Evolutionary conservation across 2,113 vertebrate species (phyloP), one percentile per base, ranked within the genome.

Genomic region (Pelodiscus sinensis): DNA sequence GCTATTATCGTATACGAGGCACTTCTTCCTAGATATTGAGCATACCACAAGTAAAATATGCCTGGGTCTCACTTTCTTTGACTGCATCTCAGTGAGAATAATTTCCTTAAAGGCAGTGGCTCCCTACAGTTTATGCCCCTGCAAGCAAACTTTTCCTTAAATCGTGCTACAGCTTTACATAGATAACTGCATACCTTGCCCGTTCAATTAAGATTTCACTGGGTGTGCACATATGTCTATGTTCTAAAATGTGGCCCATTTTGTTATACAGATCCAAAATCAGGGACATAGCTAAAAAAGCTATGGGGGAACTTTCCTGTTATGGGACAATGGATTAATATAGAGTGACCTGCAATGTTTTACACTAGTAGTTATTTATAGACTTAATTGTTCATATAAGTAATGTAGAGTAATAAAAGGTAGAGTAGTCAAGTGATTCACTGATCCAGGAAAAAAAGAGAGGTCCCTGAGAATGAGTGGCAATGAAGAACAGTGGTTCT

Each of bases 1-100:
- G 87, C 94, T 95, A 86, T 82, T 92, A 78, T 82, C 81, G 93
- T 57, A 73, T 82, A 44, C 68, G 90, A 19, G 89, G n/a, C 75
- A 62, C 93, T 95, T 83, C 79, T 92, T 92, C 78, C 87, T 50
- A 94, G 92, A 68, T 50, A 9, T 31, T 89, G 56, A 9, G 58
- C 75, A 5, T 51, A 85, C 83, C 77, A 86, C 71, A 58, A 94
- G 93, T 87, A 93, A 4, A 2, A 84, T 91, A 75, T 83, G 57
- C 44, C 90, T 92, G 73, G 22, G 21, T 25, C 82, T 93, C 90
- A 81, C 82, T 95, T 57, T 81, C 57, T 89, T 94, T 77, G 19
- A 31, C 21, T n/a, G 35, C 19, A 25, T 50, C 18, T 10, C 29
- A 8, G 24, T 79, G 88, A 94, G 95, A 92, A 80, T 78, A 0